Evolutionary conservation across 2,797 vertebrate species (phyloP), one percentile per base, ranked within the genome.

Genomic region (Argyrosomus regius): DNA sequence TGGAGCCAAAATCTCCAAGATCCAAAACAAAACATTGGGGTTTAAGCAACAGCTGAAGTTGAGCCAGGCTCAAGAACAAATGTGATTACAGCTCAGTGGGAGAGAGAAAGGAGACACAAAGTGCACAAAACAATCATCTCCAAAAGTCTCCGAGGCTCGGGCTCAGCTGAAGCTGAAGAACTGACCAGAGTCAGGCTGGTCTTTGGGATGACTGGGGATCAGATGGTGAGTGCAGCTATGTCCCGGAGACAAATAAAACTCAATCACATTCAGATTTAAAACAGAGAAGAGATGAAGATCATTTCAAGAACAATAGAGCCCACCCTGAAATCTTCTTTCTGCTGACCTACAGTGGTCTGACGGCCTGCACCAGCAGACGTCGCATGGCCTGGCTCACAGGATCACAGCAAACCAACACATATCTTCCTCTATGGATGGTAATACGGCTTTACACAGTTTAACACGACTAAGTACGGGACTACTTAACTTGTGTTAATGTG

Each of bases 1-100:
- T 41, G n/a, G 17, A 50, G 45, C 35, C 1, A 0, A 22, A 18
- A n/a, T 48, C 53, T 63, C 24, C 41, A 43, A 46, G 16, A 35
- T 35, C 28, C 24, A 48, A 20, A 71, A 35, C 58, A 52, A n/a
- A 72, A 62, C 48, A 61, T 2, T n/a, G 48, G 57, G 35, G 31
- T 54, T n/a, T 9, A 61, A 39, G 26, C 20, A 45, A 63, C n/a
- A 62, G 24, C 71, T 50, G 24, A 74, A 67, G 35, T 63, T 5
- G 39, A 71, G 18, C 39, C 54, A 66, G 48, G 17, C 28, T 54
- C 35, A 35, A 54, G 60, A 74, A 60, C 52, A 81, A 46, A 72
- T 58, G 65, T 50, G 53, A 67, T 74, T 74, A 74, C n/a, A 79
- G 59, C 59, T 73, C 46, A 53, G 75, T 17, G 14, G 53, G 31